Conservation (phyloP, 2,113 vertebrate genomes). For the Cottus gobio region DNA sequence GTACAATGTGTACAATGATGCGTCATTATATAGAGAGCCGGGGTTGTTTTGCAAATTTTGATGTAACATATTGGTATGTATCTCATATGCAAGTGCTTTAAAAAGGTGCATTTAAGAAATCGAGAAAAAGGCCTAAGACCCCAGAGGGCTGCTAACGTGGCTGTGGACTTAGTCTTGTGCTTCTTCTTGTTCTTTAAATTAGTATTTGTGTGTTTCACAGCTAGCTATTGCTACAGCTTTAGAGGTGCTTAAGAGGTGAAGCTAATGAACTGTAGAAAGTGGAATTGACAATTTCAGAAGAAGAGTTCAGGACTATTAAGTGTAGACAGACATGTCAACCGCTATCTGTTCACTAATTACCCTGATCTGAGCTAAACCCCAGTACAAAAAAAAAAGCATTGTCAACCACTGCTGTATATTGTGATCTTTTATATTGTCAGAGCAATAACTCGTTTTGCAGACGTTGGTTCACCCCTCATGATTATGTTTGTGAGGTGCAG, state of each 20-base stretch:
- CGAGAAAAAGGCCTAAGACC: too few relatives aligned
- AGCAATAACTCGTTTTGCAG: constrained; percentile 43
- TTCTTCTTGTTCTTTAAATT: background rate
- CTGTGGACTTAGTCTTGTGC: background rate
- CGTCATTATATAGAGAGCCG: too few relatives aligned
- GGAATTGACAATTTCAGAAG: background rate
- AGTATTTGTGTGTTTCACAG: background rate
- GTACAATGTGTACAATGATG: too few relatives aligned
- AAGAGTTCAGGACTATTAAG: constrained; percentile 4
- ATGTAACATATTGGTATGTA: too few relatives aligned
- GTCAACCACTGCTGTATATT: background rate
- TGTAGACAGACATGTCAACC: background rate
- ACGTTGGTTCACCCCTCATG: constrained; percentile 44
- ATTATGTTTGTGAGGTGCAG: constrained; percentile 64
- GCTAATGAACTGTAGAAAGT: background rate
- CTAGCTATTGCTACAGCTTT: background rate
- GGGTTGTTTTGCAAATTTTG: too few relatives aligned
- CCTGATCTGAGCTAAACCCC: constrained; percentile 1
- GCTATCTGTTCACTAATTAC: background rate
- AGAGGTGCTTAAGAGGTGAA: background rate
- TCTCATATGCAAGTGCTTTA: too few relatives aligned
- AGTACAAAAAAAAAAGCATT: background rate
- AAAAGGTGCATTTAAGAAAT: too few relatives aligned
- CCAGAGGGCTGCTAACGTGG: too few relatives aligned
- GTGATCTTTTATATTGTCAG: constrained; percentile 39